Evolutionary conservation across 2,888 invertebrate genomes (phyloP), one percentile per base, ranked within the genome.

Genomic region (Stictocephala bisonia): DNA sequence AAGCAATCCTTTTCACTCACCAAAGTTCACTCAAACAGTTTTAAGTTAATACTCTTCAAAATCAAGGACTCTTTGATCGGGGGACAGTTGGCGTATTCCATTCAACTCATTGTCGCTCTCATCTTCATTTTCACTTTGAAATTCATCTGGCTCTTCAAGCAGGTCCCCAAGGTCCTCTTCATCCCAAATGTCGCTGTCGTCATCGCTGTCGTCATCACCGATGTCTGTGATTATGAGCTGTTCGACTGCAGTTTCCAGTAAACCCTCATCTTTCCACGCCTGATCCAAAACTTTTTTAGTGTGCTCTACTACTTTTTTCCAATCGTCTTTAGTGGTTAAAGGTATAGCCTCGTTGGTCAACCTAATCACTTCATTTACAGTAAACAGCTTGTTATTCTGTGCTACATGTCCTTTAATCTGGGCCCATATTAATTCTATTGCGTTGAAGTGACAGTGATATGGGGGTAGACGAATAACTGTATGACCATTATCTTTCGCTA

Each of bases 381-480:
- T 60, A 60, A 31, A 29, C 11, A 1, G 6, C 11, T 60, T 18
- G 6, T 60, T 60, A 27, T 60, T 1, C 20, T 31, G 15, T 3
- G 60, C 15, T 7, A 20, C 22, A 51, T 51, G 3, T 51, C 51
- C 20, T 22, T 22, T 20, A 18, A 51, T 22, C 15, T 66, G 66
- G 2, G 66, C 66, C 66, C 66, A 66, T 6, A 66, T 44, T 13
- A 66, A 24, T 26, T 66, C 40, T 3, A 66, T 66, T 4, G 6
- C 6, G 13, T 66, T 48, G 27, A 50, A 68, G 31, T 68, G 48
- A 20, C 60, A 60, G 22, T 60, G 60, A 15, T 60, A 60, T 29
- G 60, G 60, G 11, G 15, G 35, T 18, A 60, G 35, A 31, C 35
- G 35, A 13, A 60, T 3, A 31, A 60, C 18, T n/a, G 15, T 4